phyloP scores from a whole-genome alignment of 2,888 invertebrate species.

The Hydrotaea diabolus region DNA sequence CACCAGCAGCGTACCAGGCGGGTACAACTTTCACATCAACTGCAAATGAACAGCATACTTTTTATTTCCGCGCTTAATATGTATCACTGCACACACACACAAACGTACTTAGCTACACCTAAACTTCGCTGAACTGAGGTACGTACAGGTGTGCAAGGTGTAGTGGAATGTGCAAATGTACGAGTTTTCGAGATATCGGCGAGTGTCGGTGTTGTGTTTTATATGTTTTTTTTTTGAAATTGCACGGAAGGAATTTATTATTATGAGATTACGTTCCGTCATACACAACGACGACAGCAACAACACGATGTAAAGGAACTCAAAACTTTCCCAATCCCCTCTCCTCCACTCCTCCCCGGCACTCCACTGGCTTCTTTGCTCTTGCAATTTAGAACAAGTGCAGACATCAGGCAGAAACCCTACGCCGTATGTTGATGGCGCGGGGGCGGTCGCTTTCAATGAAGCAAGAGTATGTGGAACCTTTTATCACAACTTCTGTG shows the following conservation, averaged over 20 bases:
- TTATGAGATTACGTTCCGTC: conserved; percentile 69
- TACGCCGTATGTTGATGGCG: neutral
- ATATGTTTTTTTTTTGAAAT: conserved; percentile 65
- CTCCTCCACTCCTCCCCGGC: neutral
- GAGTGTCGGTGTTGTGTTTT: conserved; percentile 1
- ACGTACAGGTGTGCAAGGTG: conserved; percentile 8
- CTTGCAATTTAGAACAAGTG: conserved; percentile 19
- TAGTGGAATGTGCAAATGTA: conserved; percentile 4
- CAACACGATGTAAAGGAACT: neutral
- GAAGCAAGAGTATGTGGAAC: neutral
- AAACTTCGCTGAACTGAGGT: neutral
- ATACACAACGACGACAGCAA: conserved; percentile 39
- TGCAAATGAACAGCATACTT: conserved; percentile 37
- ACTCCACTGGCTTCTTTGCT: neutral
- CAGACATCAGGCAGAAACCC: neutral
- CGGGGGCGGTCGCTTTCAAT: neutral
- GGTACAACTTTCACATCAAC: neutral
- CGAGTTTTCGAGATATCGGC: neutral
- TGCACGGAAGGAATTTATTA: conserved; percentile 70
- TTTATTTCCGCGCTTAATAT: conserved; percentile 45
- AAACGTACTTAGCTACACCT: neutral
- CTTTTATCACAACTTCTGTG: conserved; percentile 16
- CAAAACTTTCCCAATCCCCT: conserved; percentile 17
- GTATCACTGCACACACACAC: neutral
- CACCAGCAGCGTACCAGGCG: neutral